Base-by-base conservation (phyloP, 1,140 invertebrate genomes). In the Armadillidium nasatum region DNA sequence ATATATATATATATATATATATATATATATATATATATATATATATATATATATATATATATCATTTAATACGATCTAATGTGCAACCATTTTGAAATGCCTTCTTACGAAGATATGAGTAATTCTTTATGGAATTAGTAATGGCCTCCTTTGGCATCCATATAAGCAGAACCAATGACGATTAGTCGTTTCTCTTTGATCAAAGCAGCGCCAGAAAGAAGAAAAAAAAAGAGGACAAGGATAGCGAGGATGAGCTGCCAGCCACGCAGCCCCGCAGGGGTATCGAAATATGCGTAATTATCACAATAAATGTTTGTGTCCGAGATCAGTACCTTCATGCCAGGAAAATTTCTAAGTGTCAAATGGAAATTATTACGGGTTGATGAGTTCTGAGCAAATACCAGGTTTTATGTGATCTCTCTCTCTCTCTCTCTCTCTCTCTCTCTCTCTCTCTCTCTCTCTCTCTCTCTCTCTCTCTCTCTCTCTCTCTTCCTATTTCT, bases 21-120 rank as follows among this genome's bases (percentile, higher is more conserved):
- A 7, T 60, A 60, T 60, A 60, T 60, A 60, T 60, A 60, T 60
- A 60, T 60, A 60, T 60, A 60, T 60, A 60, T 60, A 60, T 60
- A 60, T 60, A 60, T 60, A 60, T 60, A 60, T 60, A 60, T 60
- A 60, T 60, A 60, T 15, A 60, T 60, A 60, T 15, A 19, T 13
- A 13, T 60, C 50, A 60, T 4, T 7, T 19, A 60, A 15, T 60
- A 1, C 19, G 50, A 60, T 60, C 19, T 13, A 13, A 60, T 60
- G 50, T 15, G 50, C 7, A 60, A 60, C 19, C 11, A 19, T 13
- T 60, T 60, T 60, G 50, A 15, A 19, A 19, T 13, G 2, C 50
- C 11, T 60, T 60, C 50, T 33, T 33, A 6, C 33, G 33, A 19
- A 60, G 50, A 2, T 10, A 50, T 19, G 50, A 19, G 50, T 19